Conservation (phyloP, 1,140 invertebrate species). For the Delia radicum region DNA sequence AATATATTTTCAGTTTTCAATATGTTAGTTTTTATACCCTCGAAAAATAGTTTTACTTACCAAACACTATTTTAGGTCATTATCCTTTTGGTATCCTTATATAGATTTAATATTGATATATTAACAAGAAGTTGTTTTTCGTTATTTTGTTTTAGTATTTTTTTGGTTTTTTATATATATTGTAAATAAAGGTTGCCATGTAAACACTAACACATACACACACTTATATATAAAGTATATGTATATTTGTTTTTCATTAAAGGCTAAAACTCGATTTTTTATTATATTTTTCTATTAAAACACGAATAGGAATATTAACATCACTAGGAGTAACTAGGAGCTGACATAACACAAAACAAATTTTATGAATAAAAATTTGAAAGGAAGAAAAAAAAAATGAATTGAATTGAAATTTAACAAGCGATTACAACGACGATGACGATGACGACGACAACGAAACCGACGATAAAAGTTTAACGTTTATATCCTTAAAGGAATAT, state of each 20-base stretch:
- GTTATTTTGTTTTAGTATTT: too few species aligned
- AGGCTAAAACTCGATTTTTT: too few species aligned
- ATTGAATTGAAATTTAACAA: too few species aligned
- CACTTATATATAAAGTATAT: too few species aligned
- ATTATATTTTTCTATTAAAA: background rate
- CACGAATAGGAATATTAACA: background rate
- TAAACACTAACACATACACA: too few species aligned
- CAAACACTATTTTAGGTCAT: conserved; percentile 45
- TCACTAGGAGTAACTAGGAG: background rate
- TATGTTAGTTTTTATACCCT: background rate
- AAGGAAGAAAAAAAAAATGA: background rate
- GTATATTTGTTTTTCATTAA: too few species aligned
- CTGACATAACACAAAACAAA: background rate
- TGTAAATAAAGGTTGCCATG: too few species aligned
- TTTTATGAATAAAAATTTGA: background rate
- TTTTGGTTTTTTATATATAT: too few species aligned
- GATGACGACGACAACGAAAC: background rate
- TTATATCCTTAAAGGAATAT: background rate
- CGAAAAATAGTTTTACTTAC: conserved; percentile 30
- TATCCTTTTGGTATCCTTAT: conserved; percentile 53
- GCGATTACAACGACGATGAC: too few species aligned
- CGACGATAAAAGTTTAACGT: background rate
- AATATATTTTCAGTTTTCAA: too few species aligned
- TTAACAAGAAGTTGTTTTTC: too few species aligned
- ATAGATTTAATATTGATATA: too few species aligned